Conservation (phyloP, 2,797 vertebrate species). For the Coccyzus lansbergi region DNA sequence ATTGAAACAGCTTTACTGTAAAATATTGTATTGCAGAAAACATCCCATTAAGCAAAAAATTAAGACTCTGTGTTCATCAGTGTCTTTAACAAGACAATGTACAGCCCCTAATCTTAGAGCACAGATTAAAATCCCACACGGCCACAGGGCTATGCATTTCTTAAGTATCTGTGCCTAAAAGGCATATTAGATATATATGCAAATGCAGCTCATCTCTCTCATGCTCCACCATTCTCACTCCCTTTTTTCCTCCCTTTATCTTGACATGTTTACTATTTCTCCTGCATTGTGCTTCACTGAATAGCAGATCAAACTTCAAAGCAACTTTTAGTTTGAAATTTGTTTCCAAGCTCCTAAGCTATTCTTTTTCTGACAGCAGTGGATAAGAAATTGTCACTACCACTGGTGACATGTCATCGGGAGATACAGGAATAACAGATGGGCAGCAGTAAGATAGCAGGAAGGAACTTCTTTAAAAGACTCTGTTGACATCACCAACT, state of each 20-base stretch:
- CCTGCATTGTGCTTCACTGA: conserved; percentile 22
- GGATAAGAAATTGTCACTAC: conserved; percentile 65
- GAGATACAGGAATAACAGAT: conserved; percentile 64
- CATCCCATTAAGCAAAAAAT: not conserved
- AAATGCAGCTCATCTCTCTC: conserved; percentile 6
- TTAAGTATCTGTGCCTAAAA: not conserved
- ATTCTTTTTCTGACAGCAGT: conserved; percentile 56
- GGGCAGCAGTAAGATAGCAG: conserved; percentile 55
- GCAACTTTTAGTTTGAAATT: conserved; percentile 62
- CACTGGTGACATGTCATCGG: conserved; percentile 42
- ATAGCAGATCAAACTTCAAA: conserved; percentile 70
- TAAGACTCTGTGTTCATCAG: not conserved
- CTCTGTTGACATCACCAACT: conserved; percentile 57
- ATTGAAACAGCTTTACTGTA: not conserved
- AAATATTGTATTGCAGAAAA: not conserved
- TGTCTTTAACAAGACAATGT: not conserved
- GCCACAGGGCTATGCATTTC: not conserved
- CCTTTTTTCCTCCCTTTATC: conserved; percentile 45
- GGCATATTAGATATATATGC: not conserved
- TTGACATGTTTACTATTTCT: conserved; percentile 58
- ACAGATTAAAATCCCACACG: not conserved
- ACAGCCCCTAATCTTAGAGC: not conserved
- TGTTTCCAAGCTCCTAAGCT: conserved; percentile 54
- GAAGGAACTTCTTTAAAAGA: conserved; percentile 55
- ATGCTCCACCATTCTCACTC: not conserved